A percentile compares a stretch with the other conserved stretches of the same genome.
phyloP scores from a whole-genome alignment of 1,140 invertebrate genomes.

The Calycopis cecrops region DNA sequence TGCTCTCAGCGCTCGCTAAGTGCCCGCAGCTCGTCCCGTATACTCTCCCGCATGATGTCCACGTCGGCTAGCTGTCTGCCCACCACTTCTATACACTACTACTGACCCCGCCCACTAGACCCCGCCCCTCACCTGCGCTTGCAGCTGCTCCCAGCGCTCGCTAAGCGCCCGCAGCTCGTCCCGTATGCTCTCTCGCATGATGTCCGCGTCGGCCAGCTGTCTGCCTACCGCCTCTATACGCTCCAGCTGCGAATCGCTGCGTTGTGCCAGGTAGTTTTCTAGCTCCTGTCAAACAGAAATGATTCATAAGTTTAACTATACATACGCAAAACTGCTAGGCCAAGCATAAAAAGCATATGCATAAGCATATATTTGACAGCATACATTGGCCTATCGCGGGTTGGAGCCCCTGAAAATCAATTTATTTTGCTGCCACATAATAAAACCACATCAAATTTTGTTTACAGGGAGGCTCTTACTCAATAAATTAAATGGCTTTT shows the following conservation, averaged over 20 bases:
- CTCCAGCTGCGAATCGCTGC: constrained; percentile 82
- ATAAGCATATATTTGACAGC: too few species aligned
- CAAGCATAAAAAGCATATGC: too few species aligned
- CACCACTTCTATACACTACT: constrained; percentile 85
- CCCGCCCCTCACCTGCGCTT: constrained; percentile 75
- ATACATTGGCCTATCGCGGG: too few species aligned
- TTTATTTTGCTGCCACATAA: too few species aligned
- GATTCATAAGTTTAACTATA: too few species aligned
- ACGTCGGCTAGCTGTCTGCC: constrained; percentile 79
- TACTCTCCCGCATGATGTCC: constrained; percentile 80
- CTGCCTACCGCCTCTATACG: constrained; percentile 86
- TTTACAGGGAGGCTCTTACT: too few species aligned
- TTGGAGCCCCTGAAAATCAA: too few species aligned
- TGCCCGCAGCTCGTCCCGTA: constrained; percentile 82
- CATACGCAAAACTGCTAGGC: too few species aligned
- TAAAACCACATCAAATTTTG: too few species aligned
- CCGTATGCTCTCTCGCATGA: constrained; percentile 84
- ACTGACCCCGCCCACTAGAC: neutral
- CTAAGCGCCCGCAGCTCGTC: constrained; percentile 82
- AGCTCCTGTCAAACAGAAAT: constrained; percentile 78
- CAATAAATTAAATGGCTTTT: too few species aligned
- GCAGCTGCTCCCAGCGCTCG: constrained; percentile 80
- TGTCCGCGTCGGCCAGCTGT: constrained; percentile 73
- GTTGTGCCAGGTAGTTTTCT: constrained; percentile 89
- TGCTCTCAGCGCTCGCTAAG: constrained; percentile 81